Percentiles rank a stretch among this genome's conserved stretches.
These are phyloP conservation scores for Galeopsomyia nigrocyanea DNA, from an alignment of 2,888 invertebrate genomes.

Conservation along the genomic window DNA sequence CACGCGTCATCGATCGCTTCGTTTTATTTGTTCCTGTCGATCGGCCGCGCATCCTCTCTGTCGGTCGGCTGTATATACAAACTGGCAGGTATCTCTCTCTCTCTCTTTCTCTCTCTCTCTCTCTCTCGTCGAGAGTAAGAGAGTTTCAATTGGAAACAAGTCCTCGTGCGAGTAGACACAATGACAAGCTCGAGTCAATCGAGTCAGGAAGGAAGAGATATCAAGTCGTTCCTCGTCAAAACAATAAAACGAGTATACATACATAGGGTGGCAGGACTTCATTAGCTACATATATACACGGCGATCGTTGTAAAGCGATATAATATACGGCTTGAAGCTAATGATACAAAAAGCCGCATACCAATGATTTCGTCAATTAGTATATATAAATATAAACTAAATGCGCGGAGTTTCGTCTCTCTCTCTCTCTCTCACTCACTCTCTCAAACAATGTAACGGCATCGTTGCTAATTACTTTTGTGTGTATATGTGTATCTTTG, in stretches of 20 bases:
- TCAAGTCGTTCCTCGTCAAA: conserved; percentile 10
- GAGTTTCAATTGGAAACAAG: conserved; percentile 11
- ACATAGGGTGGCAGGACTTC: conserved; percentile 45
- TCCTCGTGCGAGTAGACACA: conserved; percentile 18
- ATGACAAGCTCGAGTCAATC: conserved; percentile 24
- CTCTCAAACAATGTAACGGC: too few relatives aligned
- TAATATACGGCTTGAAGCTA: conserved; percentile 17
- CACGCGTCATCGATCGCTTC: too few relatives aligned
- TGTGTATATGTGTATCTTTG: too few relatives aligned
- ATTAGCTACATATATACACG: conserved; percentile 39
- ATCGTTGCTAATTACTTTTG: too few relatives aligned
- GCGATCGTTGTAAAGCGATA: conserved; percentile 43
- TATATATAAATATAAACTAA: too few relatives aligned
- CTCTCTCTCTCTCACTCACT: too few relatives aligned
- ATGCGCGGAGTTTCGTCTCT: too few relatives aligned
- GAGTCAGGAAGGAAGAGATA: conserved; percentile 1
- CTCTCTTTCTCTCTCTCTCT: conserved; percentile 5
- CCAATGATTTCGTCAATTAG: conserved; percentile 45
- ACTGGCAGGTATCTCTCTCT: conserved; percentile 1
- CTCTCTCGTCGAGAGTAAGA: conserved; percentile 1
- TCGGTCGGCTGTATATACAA: too few relatives aligned
- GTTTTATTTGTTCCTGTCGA: too few relatives aligned
- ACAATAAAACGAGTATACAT: neutral
- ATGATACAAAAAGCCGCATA: conserved; percentile 24
- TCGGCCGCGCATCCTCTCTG: neutral